Base-by-base conservation (phyloP, 2,113 vertebrate genomes). In the Oncorhynchus masou region DNA sequence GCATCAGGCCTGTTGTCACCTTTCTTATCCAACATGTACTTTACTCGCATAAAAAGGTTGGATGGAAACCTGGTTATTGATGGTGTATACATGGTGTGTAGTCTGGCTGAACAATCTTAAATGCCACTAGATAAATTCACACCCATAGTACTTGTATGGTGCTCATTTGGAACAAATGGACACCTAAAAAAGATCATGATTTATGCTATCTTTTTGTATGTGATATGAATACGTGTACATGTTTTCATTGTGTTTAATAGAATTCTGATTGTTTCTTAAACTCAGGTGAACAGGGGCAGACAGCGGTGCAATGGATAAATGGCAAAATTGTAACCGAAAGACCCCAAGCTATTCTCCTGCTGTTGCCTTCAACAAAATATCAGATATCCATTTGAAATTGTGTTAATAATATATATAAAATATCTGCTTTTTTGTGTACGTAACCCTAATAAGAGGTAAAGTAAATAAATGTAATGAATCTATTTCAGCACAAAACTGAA, bases 341-440 rank as follows among this genome's bases (percentile, higher is more conserved):
- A 27, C 25, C 7, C 19, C 64, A 66, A 19, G 4, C 22, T 16
- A 8, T 39, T 39, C 13, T 68, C 15, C 31, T 70, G 68, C 68
- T 39, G 45, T 24, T 24, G 9, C 16, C n/a, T 49, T 20, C 54
- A 81, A 73, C 31, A 67, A 66, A 71, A 51, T 59, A 66, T 15
- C 49, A 79, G 65, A 74, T 27, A 49, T 85, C 76, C 48, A 60
- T 76, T 68, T 8, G 4, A 70, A 25, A 70, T 54, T 19, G 39
- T 45, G 16, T 54, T 16, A 54, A 29, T 67, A 85, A 83, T 86
- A 45, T 45, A 45, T 45, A 9, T 45, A 45, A 45, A 45, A 66
- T 84, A 69, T 78, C 73, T 82, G 59, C 88, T 88, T 89, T 88
- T 89, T 85, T 62, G 72, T 82, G 68, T 76, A 74, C n/a, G 29